Base-by-base conservation (phyloP, 2,113 vertebrate genomes). In the Lontra canadensis region DNA sequence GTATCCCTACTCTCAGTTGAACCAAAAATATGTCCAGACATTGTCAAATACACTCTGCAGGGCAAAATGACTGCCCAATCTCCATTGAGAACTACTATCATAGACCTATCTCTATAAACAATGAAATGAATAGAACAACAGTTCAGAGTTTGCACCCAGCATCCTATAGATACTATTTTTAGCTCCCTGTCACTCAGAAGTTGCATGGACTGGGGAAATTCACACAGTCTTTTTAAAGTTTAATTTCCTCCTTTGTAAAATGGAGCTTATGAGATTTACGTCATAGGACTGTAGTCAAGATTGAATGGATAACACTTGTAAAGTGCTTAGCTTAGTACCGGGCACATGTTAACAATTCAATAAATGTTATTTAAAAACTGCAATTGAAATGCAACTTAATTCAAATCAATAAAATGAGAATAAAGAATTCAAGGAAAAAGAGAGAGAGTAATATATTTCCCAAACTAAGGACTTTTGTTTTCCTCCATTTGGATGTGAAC, bases 321-420 rank as follows among this genome's bases (percentile, higher is more conserved):
- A 93, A 88, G 57, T 88, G 63, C 88, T 95, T 89, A 90, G 87
- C n/a, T 96, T 59, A 87, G 84, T 79, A 42, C 52, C 44, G 94
- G 84, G 84, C 69, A 90, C 44, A 83, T 36, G 49, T 7, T 29
- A 92, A 81, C 20, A 20, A 89, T 36, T 55, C 74, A 90, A 81
- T 93, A 59, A 82, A 71, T 31, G 34, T 88, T 92, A 92, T 57
- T 96, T 89, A 80, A 94, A 84, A 88, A 81, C 73, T 57, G 17
- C 13, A 90, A 49, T n/a, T 86, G 69, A 95, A 95, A 94, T 44
- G 7, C 69, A 92, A n/a, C 13, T 8, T 47, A 87, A 81, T 76
- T 65, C 36, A 67, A 90, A 96, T 87, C n/a, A 3, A 90, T 95
- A 49, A 82, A 84, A 57, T 42, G 26, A 83, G 18, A 92, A 83